Evolutionary conservation across 2,888 invertebrate species (phyloP), one percentile per base, ranked within the genome.

Genomic region (Coleophora flavipennella): DNA sequence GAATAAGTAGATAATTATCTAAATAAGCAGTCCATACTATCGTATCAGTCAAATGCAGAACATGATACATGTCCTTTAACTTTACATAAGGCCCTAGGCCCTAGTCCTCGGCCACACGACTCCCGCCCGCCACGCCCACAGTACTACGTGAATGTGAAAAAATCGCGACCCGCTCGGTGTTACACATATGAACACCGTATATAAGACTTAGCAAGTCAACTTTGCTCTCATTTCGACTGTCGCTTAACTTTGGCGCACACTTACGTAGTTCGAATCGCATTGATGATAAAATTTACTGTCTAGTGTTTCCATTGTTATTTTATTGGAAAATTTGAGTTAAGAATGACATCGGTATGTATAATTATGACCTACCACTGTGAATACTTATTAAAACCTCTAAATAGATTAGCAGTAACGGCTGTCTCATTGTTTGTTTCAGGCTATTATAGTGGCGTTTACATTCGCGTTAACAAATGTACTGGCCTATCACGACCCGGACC

Each of bases 201-300:
- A 84, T 81, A 84, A 84, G 80, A 65, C 63, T 75, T 79, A 63
- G 73, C 79, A 58, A 65, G 60, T 72, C 60, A 63, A 74, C 55
- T 74, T 76, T 83, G 81, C 83, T 83, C 83, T 84, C 83, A 84
- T 84, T 84, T 84, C 76, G 66, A 75, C 74, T 70, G 67, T 67
- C 75, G 76, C 70, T 68, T 61, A 70, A 73, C 59, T 78, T 83
- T 77, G 72, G 74, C 73, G 71, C 71, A 78, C 81, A 70, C 39
- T 32, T 42, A 8, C 20, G 20, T 3, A 6, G 3, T 20, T 6
- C 20, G 20, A 20, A 20, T 20, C 6, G 6, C 20, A 6, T 20
- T 20, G 3, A 20, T 20, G 20, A 20, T 20, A 20, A 20, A 20
- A 20, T 4, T 4, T 20, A 20, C 6, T 20, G 3, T 20, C 20